Evolutionary conservation across 2,113 vertebrate species (phyloP).

Genomic region (Abramis brama): DNA sequence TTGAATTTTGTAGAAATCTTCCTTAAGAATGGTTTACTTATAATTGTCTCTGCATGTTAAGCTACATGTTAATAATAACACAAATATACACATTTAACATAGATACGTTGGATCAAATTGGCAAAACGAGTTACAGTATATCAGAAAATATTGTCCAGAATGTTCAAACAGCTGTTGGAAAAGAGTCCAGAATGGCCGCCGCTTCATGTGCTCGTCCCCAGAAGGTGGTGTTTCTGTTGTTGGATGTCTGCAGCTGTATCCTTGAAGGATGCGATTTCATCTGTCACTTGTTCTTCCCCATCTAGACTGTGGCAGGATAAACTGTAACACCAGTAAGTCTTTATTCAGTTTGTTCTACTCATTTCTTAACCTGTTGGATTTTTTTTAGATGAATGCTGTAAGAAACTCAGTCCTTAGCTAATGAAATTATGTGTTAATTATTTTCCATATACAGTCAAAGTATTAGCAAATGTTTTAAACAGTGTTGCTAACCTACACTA

Average conservation of each 20-base stretch:
- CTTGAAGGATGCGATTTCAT: constrained; percentile 99
- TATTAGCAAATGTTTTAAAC: neutral
- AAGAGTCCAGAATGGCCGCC: constrained; percentile 84
- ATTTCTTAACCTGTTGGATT: constrained; percentile 68
- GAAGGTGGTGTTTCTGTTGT: constrained; percentile 97
- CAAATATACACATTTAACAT: neutral
- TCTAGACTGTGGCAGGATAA: constrained; percentile 99
- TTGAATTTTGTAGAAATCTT: neutral
- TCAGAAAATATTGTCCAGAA: neutral
- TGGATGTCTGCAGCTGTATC: constrained; percentile 99
- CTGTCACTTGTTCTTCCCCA: constrained; percentile 99
- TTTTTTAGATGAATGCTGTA: constrained; percentile 54
- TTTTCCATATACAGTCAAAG: neutral
- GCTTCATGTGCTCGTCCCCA: constrained; percentile 97
- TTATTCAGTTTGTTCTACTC: constrained; percentile 91
- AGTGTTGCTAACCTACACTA: neutral
- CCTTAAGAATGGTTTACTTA: neutral
- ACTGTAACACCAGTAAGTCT: constrained; percentile 99
- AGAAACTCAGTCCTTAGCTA: constrained; percentile 5
- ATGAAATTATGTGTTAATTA: neutral
- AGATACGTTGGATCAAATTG: neutral
- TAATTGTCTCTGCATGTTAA: neutral
- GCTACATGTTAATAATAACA: neutral
- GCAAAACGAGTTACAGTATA: neutral
- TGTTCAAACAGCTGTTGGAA: neutral